Conservation (phyloP, 1,140 invertebrate genomes). For the Cryptotermes secundus region DNA sequence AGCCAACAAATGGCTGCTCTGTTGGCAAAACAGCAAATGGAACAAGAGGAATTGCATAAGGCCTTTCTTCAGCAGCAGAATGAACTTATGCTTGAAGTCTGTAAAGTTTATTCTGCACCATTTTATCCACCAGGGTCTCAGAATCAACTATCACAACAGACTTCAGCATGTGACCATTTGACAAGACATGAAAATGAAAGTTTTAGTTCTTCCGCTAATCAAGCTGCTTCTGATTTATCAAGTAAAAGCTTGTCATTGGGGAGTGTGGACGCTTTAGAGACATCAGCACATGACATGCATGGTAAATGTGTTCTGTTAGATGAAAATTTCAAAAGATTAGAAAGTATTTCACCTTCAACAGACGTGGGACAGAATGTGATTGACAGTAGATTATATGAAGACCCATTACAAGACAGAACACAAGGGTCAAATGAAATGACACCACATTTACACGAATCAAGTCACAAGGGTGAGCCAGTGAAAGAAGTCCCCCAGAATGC, state of each 20-base stretch:
- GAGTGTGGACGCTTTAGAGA: not conserved
- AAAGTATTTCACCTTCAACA: not conserved
- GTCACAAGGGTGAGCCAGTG: not conserved
- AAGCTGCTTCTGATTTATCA: not conserved
- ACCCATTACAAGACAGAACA: not conserved
- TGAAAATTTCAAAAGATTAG: not conserved
- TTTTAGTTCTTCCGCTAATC: not conserved
- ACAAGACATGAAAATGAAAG: not conserved
- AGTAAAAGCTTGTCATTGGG: not conserved
- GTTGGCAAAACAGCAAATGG: conserved; percentile 57
- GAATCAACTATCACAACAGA: not conserved
- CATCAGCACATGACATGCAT: not conserved
- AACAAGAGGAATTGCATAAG: conserved; percentile 57
- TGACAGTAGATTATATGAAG: not conserved
- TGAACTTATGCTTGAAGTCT: conserved; percentile 55
- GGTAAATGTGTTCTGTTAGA: not conserved
- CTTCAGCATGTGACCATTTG: not conserved
- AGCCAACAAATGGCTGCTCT: conserved; percentile 58
- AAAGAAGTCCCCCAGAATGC: not conserved
- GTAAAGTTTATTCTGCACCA: conserved; percentile 47
- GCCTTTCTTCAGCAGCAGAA: conserved; percentile 61
- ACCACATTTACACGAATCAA: not conserved
- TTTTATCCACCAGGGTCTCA: not conserved
- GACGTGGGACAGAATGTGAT: not conserved
- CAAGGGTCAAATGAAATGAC: not conserved